Conservation (phyloP, 2,113 vertebrate species). For the Lucifuga dentata region DNA sequence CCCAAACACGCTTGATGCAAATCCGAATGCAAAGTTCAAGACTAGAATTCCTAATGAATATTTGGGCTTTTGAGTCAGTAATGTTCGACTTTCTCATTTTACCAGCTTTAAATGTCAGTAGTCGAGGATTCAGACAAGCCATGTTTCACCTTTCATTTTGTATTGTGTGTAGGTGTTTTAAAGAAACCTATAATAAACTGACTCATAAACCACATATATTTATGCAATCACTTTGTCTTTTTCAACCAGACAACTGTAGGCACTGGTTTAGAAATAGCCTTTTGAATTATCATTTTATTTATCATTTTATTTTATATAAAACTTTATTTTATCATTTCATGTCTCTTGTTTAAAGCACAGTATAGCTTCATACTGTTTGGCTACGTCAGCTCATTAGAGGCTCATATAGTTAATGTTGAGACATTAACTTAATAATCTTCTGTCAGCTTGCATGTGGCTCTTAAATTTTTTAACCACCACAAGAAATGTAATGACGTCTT, state of each 20-base stretch:
- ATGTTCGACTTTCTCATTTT: conserved; percentile 18
- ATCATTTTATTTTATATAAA: too few relatives aligned
- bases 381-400: background rate
- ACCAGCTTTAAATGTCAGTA: conserved; percentile 9
- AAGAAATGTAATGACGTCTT: too few relatives aligned
- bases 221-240: background rate
- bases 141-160: background rate
- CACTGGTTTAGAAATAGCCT: conserved; percentile 24
- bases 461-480: background rate
- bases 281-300: conserved; percentile 25
- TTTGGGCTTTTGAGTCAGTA: conserved; percentile 9
- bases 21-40: conserved; percentile 25
- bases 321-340: too few relatives aligned
- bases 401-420: background rate
- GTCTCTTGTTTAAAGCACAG: too few relatives aligned
- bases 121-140: background rate
- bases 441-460: background rate
- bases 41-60: conserved; percentile 37
- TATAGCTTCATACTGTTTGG: too few relatives aligned
- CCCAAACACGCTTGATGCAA: conserved; percentile 13
- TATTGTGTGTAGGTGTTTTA: background rate
- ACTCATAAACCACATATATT: background rate
- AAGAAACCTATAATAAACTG: background rate
- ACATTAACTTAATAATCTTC: background rate
- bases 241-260: background rate